These are phyloP conservation scores for Girardia tigrina DNA, from an alignment of 2,888 invertebrate genomes.

Conservation along the genomic window DNA sequence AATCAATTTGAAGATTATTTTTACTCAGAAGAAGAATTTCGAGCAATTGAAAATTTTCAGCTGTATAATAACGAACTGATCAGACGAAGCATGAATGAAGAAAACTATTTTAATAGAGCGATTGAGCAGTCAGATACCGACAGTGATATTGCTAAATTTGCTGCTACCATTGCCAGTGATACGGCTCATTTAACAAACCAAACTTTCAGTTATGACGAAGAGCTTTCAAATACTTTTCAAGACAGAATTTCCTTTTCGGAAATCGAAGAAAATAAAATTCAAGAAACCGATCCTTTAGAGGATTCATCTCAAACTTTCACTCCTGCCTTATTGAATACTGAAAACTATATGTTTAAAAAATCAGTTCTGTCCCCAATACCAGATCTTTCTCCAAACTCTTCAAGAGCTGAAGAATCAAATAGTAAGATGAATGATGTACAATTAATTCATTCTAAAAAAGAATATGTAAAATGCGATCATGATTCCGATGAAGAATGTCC, in stretches of 20 bases:
- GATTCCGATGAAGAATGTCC: slow-evolving; percentile 17
- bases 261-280: neutral
- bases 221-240: neutral
- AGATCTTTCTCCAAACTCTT: slow-evolving; percentile 14
- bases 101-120: neutral
- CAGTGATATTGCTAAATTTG: slow-evolving; percentile 31
- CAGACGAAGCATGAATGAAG: neutral
- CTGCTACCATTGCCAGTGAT: slow-evolving; percentile 27
- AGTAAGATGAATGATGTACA: neutral
- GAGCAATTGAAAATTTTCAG: slow-evolving; percentile 17
- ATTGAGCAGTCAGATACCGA: slow-evolving; percentile 8
- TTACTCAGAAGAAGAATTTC: slow-evolving; percentile 2
- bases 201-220: slow-evolving; percentile 19
- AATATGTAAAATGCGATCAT: neutral
- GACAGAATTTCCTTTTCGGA: neutral
- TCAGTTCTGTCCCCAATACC: neutral
- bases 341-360: neutral
- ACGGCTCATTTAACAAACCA: slow-evolving; percentile 29
- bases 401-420: neutral
- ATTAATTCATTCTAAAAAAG: neutral
- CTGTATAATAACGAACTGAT: neutral
- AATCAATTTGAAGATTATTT: slow-evolving; percentile 19
- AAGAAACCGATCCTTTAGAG: neutral
- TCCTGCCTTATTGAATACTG: neutral
- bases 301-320: neutral